Percentiles rank a stretch among this genome's conserved stretches.
Conservation (phyloP, 2,797 vertebrate species). For the Pelochelys cantorii region DNA sequence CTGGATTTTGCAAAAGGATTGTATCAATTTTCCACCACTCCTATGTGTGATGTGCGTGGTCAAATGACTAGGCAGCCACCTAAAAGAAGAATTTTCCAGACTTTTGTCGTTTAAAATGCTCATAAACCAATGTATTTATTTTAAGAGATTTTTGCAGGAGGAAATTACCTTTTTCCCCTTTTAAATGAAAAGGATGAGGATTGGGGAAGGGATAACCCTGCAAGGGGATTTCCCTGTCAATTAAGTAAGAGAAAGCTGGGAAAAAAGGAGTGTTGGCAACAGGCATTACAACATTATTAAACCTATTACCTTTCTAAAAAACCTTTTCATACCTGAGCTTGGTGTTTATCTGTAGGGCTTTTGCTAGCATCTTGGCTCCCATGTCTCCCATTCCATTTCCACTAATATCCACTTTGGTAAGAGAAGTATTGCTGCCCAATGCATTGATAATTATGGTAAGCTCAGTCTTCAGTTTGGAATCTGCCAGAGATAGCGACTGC, state of each 20-base stretch:
- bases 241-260: not conserved
- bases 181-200: not conserved
- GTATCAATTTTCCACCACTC: not conserved
- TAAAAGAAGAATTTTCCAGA: not conserved
- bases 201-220: not conserved
- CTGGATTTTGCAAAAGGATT: not conserved
- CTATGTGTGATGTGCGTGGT: not conserved
- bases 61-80: not conserved
- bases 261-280: not conserved
- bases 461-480: slow-evolving; percentile 95
- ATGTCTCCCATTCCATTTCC: slow-evolving; percentile 98
- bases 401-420: slow-evolving; percentile 95
- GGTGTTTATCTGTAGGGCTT: slow-evolving; percentile 97
- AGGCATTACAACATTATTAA: not conserved
- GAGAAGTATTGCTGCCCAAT: slow-evolving; percentile 94
- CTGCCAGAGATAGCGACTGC: slow-evolving; percentile 94
- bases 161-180: not conserved
- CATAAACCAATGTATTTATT: too few relatives aligned
- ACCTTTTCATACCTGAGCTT: slow-evolving; percentile 88
- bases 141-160: not conserved
- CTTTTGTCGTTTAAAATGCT: not conserved
- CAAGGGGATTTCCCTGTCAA: not conserved
- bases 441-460: slow-evolving; percentile 96
- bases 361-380: slow-evolving; percentile 98
- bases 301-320: not conserved